Base-by-base conservation (phyloP, 2,797 vertebrate genomes). In the Threskiornis aethiopicus region DNA sequence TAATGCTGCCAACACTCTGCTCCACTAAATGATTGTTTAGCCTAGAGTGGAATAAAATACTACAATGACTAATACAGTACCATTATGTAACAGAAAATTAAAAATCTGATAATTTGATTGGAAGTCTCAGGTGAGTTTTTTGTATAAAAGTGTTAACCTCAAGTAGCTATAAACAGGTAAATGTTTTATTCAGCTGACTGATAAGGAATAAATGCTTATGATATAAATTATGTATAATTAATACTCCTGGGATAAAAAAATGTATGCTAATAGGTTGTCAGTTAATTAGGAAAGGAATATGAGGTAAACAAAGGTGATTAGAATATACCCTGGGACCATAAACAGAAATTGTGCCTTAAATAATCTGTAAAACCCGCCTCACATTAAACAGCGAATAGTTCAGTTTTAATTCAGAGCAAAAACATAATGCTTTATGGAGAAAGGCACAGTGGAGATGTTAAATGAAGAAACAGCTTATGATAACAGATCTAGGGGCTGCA, bases 181-280 rank as follows among this genome's bases (percentile, higher is more conserved):
- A 98, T 98, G 98, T 98, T 98, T 98, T 98, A 98, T 98, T 98
- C 98, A 98, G 98, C 96, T 64, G 93, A 98, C 97, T 98, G 98
- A 98, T 98, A 98, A 35, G 93, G 94, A 98, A 98, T 98, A 98
- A 98, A 98, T 98, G 97, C 97, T 98, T 98, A 97, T 98, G 97
- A 98, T 98, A 98, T 98, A 98, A 98, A 98, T 98, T 98, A 98
- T 97, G 98, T 98, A 97, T 98, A 98, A 98, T 98, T 98, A 98
- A 98, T 98, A 97, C 98, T 97, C 98, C 55, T 76, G 98, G 98
- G 98, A 98, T 97, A 96, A 98, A 96, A 98, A 98, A 98, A 71
- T 29, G 96, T 97, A 98, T 98, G 98, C 98, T 98, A 98, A 98
- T 98, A 98, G 97, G 98, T 97, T 98, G 98, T 96, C 96, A 97